Conservation (phyloP, 2,113 vertebrate species). For the Megaceryle torquata region DNA sequence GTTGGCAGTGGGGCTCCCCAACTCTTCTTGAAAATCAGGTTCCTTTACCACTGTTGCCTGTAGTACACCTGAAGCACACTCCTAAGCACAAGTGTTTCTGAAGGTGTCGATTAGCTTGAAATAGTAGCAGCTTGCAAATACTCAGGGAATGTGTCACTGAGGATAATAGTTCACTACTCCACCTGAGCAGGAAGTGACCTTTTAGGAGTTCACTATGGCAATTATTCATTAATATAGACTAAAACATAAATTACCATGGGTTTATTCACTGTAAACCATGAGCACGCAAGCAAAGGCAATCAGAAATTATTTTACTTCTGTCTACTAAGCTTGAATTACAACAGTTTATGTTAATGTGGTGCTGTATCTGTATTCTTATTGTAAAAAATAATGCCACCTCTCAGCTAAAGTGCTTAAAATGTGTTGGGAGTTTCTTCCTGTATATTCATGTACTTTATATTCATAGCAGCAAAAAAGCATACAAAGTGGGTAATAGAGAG, state of each 20-base stretch:
- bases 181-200: background rate
- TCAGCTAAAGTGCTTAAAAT: background rate
- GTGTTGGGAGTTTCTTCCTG: background rate
- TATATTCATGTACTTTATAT: background rate
- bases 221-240: background rate
- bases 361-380: background rate
- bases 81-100: background rate
- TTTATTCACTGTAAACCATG: background rate
- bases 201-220: background rate
- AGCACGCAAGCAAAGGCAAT: background rate
- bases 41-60: background rate
- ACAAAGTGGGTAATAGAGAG: background rate
- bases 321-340: background rate
- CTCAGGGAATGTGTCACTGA: background rate
- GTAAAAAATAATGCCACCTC: background rate
- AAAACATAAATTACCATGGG: constrained; percentile 4
- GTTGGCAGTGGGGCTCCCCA: background rate
- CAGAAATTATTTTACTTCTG: background rate
- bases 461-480: background rate
- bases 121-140: background rate
- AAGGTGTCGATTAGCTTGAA: background rate
- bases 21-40: background rate
- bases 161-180: background rate
- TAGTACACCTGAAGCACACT: background rate
- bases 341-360: background rate